Evolutionary conservation across 1,140 invertebrate species (phyloP).

Genomic region (Drosophila bocqueti): DNA sequence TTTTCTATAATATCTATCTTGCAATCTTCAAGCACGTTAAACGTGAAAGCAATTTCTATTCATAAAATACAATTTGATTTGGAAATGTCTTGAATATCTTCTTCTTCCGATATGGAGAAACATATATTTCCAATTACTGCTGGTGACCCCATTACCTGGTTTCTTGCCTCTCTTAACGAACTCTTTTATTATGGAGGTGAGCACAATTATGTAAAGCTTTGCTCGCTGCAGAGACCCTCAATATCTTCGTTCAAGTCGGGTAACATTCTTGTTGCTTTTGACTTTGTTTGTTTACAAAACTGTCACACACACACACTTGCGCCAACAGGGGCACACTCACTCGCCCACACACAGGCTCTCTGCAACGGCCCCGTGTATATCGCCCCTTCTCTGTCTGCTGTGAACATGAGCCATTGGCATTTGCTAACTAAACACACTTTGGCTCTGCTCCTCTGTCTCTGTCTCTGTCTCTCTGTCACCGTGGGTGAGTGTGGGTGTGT

Average conservation of each 20-base stretch:
- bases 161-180: conserved; percentile 26
- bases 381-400: conserved; percentile 9
- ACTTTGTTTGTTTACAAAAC: conserved; percentile 71
- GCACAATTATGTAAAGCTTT: conserved; percentile 37
- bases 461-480: conserved; percentile 2
- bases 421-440: conserved; percentile 73
- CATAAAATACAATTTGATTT: neutral
- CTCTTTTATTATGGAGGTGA: conserved; percentile 19
- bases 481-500: conserved; percentile 21
- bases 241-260: conserved; percentile 32
- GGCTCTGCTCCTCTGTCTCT: conserved; percentile 2
- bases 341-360: neutral
- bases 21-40: neutral
- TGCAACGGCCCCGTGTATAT: conserved; percentile 3
- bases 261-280: conserved; percentile 42
- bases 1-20: neutral
- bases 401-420: conserved; percentile 65
- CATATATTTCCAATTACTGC: conserved; percentile 4
- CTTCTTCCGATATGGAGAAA: neutral
- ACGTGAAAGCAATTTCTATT: neutral
- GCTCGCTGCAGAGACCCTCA: conserved; percentile 30
- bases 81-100: neutral
- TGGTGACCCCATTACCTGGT: conserved; percentile 29
- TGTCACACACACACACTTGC: conserved; percentile 22
- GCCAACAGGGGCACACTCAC: conserved; percentile 1